These are phyloP conservation scores for Zophobas atratus DNA, from an alignment of 1,140 invertebrate species.

Conservation along the genomic window DNA sequence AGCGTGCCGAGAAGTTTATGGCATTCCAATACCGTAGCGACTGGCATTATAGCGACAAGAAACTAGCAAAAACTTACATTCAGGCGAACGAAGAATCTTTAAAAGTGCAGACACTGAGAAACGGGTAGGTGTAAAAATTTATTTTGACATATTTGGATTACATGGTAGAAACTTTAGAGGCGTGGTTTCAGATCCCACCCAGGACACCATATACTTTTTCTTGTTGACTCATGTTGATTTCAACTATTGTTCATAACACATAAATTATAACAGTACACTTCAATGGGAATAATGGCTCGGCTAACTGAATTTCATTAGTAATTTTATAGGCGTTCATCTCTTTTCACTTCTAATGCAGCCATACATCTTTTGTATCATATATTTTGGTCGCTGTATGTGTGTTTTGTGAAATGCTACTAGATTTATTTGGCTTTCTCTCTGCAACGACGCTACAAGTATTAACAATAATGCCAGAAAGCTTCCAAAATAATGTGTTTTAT, in stretches of 20 bases:
- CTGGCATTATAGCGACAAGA: neutral
- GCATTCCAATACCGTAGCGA: slow-evolving; percentile 6
- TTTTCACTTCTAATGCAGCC: too few relatives aligned
- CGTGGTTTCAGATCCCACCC: slow-evolving; percentile 30
- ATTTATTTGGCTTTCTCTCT: too few relatives aligned
- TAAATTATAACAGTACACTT: slow-evolving; percentile 30
- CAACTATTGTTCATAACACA: slow-evolving; percentile 37
- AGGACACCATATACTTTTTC: slow-evolving; percentile 26
- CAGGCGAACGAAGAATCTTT: neutral
- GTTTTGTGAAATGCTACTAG: too few relatives aligned
- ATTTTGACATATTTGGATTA: slow-evolving; percentile 32
- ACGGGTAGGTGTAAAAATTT: slow-evolving; percentile 8
- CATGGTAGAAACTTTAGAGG: slow-evolving; percentile 17
- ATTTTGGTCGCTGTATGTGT: too few relatives aligned
- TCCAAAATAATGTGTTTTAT: too few relatives aligned
- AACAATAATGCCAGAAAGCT: too few relatives aligned
- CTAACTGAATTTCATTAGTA: slow-evolving; percentile 15
- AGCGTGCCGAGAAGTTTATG: slow-evolving; percentile 32
- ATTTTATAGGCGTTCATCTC: neutral
- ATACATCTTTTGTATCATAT: too few relatives aligned
- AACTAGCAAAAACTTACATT: neutral
- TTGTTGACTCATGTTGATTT: slow-evolving; percentile 35
- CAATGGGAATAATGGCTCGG: slow-evolving; percentile 28
- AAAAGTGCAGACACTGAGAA: too few relatives aligned
- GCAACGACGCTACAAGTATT: too few relatives aligned